Evolutionary conservation across 2,888 invertebrate species (phyloP), one percentile per base, ranked within the genome.

Genomic region (Rhagonycha fulva): DNA sequence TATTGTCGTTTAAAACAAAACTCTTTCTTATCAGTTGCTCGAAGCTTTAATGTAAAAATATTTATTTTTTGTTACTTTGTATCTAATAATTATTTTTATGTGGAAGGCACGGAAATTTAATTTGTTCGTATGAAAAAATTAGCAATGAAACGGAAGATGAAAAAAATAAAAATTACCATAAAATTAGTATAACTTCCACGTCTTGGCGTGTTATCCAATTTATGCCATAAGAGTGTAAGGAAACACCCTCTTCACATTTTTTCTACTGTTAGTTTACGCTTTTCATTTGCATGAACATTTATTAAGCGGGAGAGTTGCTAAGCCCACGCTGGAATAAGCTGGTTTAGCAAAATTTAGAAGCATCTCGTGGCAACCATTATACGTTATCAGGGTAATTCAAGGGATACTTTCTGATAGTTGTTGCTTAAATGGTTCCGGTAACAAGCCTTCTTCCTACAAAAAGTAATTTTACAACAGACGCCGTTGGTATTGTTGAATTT

Each of bases 271-370:
- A 82, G 82, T 83, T 82, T 80, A 81, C 80, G 81, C 82, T 84
- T 78, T 85, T 86, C 87, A 86, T 86, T 87, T 87, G 85, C 86
- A 87, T 86, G 83, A 84, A 83, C 84, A 84, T 83, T 82, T 85
- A 85, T 86, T 86, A 85, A 84, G 83, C 76, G 72, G 47, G 78
- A 80, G 80, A 72, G 74, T 76, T 78, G 80, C 78, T 82, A 81
- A 82, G 81, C 81, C 72, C 76, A 76, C 76, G 81, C 80, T 76
- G 68, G 82, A 83, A 84, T 83, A 83, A 85, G 85, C 83, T 82
- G 84, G 84, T 85, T 85, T 85, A 84, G 83, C 83, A 84, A 84
- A 86, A 86, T 86, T 86, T 84, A 82, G 82, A 86, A 82, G 83
- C 86, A 84, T 85, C 85, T 85, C 85, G 85, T 82, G 85, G 85